Percentiles rank a stretch among this genome's conserved stretches.
phyloP scores from a whole-genome alignment of 1,140 invertebrate species.

The Gonatopus flavifemur region DNA sequence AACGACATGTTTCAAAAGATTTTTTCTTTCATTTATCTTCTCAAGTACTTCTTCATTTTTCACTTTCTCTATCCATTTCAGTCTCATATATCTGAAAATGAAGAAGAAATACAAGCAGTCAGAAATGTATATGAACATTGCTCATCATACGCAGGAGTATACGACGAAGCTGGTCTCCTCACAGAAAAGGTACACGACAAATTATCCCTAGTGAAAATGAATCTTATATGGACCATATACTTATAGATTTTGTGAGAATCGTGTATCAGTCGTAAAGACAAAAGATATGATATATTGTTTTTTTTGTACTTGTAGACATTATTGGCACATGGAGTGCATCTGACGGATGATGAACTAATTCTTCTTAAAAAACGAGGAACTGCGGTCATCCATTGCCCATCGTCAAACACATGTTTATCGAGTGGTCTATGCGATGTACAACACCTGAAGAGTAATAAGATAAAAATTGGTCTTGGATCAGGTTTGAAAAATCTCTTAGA shows the following conservation, averaged over 20 bases:
- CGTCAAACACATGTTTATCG: constrained; percentile 80
- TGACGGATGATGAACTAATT: constrained; percentile 72
- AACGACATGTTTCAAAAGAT: too few species aligned
- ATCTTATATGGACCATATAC: background rate
- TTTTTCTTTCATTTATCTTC: too few species aligned
- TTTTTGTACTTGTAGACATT: constrained; percentile 59
- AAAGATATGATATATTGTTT: constrained; percentile 37
- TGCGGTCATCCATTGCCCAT: constrained; percentile 82
- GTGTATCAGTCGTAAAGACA: background rate
- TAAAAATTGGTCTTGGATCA: constrained; percentile 84
- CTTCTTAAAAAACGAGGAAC: constrained; percentile 65
- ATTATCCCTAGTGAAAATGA: too few species aligned
- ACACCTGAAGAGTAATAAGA: constrained; percentile 62
- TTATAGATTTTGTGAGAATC: background rate
- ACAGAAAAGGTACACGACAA: constrained; percentile 70
- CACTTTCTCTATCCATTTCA: constrained; percentile 53
- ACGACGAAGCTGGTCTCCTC: constrained; percentile 72
- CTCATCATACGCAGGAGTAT: constrained; percentile 73
- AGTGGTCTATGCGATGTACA: constrained; percentile 83
- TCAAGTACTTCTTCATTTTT: too few species aligned
- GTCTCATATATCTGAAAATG: constrained; percentile 84
- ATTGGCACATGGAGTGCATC: constrained; percentile 80
- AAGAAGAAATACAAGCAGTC: constrained; percentile 70
- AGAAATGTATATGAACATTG: constrained; percentile 62
- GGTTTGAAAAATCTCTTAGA: constrained; percentile 56